phyloP scores from a whole-genome alignment of 2,797 vertebrate species.

The Sciaenops ocellatus region DNA sequence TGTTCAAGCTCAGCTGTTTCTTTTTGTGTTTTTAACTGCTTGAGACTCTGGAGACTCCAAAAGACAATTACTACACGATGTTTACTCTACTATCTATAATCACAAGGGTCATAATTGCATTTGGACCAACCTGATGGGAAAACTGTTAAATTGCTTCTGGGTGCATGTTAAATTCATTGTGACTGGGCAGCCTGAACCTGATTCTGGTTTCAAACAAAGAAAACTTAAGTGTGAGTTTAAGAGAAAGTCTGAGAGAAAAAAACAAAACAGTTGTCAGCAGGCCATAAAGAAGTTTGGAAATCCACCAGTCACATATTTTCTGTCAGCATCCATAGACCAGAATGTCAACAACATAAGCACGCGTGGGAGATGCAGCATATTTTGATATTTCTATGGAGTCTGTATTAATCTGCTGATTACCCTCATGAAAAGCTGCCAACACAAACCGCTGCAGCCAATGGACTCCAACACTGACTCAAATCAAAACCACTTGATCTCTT shows the following conservation, averaged over 20 bases:
- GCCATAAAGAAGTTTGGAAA: conserved; percentile 17
- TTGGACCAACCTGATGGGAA: not conserved
- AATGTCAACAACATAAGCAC: conserved; percentile 10
- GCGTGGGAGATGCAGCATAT: conserved; percentile 31
- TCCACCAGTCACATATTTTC: conserved; percentile 22
- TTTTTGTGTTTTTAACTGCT: not conserved
- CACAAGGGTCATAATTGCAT: not conserved
- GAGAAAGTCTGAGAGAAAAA: not conserved
- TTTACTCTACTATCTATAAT: too few species aligned
- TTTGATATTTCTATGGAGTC: conserved; percentile 31
- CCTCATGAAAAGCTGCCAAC: conserved; percentile 29
- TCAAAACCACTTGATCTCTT: conserved; percentile 27
- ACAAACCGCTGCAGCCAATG: conserved; percentile 29
- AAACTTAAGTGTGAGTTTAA: not conserved
- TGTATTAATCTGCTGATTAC: conserved; percentile 50
- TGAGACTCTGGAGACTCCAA: too few species aligned
- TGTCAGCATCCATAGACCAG: conserved; percentile 17
- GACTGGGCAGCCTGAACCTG: not conserved
- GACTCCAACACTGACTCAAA: conserved; percentile 9
- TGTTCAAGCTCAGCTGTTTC: not conserved
- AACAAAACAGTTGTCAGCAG: not conserved
- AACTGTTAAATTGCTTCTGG: not conserved
- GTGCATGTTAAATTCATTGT: not conserved
- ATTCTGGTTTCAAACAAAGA: not conserved
- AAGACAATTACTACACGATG: too few species aligned